Evolutionary conservation across 2,797 vertebrate species (phyloP).

Genomic region (Tapirus indicus): DNA sequence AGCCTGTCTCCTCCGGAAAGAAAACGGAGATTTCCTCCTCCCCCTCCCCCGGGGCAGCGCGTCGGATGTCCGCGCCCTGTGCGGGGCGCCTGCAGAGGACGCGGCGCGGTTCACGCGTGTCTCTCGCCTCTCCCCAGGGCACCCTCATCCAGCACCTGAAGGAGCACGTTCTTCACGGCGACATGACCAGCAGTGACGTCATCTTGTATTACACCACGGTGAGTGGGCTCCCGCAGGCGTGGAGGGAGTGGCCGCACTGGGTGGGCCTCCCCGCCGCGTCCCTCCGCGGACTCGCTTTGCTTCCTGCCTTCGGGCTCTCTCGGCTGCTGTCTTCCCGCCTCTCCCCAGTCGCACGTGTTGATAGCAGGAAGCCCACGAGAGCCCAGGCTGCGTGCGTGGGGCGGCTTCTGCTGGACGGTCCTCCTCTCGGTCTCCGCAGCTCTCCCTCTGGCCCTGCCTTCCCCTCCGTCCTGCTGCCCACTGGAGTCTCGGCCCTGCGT

Average conservation of each 20-base stretch:
- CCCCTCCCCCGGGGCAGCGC: background rate
- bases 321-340: background rate
- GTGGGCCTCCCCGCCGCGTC: too few species aligned
- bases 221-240: conserved; percentile 62
- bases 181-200: conserved; percentile 93
- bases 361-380: background rate
- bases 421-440: fast-evolving
- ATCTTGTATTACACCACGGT: conserved; percentile 98
- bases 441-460: background rate
- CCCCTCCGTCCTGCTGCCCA: background rate
- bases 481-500: background rate
- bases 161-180: conserved; percentile 96
- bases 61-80: fast-evolving
- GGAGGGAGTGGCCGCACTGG: fast-evolving
- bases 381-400: background rate
- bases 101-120: fast-evolving
- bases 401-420: background rate
- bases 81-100: background rate
- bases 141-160: conserved; percentile 97
- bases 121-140: conserved; percentile 89
- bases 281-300: background rate
- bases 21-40: too few species aligned
- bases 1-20: background rate
- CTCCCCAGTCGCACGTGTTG: background rate
- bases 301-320: background rate